Conservation (phyloP, 1,140 invertebrate species). For the Zaprionus tsacasi region DNA sequence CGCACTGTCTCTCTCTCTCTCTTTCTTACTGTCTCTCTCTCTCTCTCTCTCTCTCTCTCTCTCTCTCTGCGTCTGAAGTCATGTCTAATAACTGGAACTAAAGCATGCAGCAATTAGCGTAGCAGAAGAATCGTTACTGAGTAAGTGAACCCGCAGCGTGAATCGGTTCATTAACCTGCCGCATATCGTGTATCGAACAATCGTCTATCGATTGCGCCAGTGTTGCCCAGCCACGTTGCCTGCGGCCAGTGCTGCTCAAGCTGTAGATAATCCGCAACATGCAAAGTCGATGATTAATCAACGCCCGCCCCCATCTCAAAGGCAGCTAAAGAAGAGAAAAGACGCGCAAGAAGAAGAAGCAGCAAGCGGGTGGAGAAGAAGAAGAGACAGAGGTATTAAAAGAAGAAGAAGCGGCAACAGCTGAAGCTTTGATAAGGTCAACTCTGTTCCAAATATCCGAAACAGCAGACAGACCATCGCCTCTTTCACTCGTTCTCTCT, state of each 20-base stretch:
- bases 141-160: slow-evolving; percentile 15
- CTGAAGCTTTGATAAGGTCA: slow-evolving; percentile 68
- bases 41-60: too few species aligned
- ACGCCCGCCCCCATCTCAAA: slow-evolving; percentile 42
- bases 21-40: neutral
- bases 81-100: slow-evolving; percentile 79
- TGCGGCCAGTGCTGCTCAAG: neutral
- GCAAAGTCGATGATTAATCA: slow-evolving; percentile 75
- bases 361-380: neutral
- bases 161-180: slow-evolving; percentile 70
- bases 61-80: slow-evolving; percentile 29
- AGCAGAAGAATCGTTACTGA: slow-evolving; percentile 63
- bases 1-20: neutral
- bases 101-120: slow-evolving; percentile 76
- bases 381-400: neutral
- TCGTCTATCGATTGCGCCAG: slow-evolving; percentile 49
- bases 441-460: slow-evolving; percentile 71
- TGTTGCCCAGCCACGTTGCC: neutral
- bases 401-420: slow-evolving; percentile 7
- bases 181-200: slow-evolving; percentile 22
- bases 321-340: neutral
- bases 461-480: slow-evolving; percentile 10
- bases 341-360: slow-evolving; percentile 3
- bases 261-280: slow-evolving; percentile 53
- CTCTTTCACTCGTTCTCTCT: neutral